phyloP scores from a whole-genome alignment of 2,888 invertebrate genomes.

The Polyommatus icarus region DNA sequence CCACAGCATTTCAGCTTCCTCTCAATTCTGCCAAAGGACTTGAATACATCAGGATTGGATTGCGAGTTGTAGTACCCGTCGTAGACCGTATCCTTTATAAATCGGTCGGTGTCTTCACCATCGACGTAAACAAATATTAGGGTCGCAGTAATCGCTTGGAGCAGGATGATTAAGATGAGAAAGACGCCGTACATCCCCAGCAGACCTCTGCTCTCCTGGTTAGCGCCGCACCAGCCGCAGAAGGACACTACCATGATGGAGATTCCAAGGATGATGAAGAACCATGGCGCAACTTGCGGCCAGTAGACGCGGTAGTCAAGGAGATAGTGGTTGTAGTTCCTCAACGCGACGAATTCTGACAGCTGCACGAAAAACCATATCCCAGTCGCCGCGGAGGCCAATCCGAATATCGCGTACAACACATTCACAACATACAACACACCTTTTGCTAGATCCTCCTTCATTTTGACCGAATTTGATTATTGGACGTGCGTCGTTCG shows the following conservation, averaged over 20 bases:
- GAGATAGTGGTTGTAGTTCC: constrained; percentile 72
- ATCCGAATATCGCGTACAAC: constrained; percentile 69
- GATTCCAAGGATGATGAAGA: constrained; percentile 68
- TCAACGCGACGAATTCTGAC: constrained; percentile 65
- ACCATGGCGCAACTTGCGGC: constrained; percentile 76
- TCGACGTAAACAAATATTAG: constrained; percentile 74
- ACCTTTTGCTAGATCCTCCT: constrained; percentile 68
- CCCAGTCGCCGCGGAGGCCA: constrained; percentile 68
- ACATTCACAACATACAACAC: constrained; percentile 69
- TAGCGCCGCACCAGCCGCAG: constrained; percentile 72
- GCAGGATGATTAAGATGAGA: constrained; percentile 61
- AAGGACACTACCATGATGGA: constrained; percentile 68
- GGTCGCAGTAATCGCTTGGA: constrained; percentile 65
- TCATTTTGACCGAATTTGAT: constrained; percentile 50
- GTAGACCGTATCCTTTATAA: constrained; percentile 74
- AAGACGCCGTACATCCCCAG: constrained; percentile 68
- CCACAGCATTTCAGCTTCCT: constrained; percentile 72
- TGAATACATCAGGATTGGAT: constrained; percentile 69
- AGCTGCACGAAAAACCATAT: constrained; percentile 77
- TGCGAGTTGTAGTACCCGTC: constrained; percentile 75
- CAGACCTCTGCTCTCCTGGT: constrained; percentile 65
- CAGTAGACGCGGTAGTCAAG: constrained; percentile 74
- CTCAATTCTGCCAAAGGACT: constrained; percentile 68
- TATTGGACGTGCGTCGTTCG: constrained; percentile 49
- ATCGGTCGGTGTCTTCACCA: constrained; percentile 70